Evolutionary conservation across 2,113 vertebrate species (phyloP).

Genomic region (Xenopus borealis): DNA sequence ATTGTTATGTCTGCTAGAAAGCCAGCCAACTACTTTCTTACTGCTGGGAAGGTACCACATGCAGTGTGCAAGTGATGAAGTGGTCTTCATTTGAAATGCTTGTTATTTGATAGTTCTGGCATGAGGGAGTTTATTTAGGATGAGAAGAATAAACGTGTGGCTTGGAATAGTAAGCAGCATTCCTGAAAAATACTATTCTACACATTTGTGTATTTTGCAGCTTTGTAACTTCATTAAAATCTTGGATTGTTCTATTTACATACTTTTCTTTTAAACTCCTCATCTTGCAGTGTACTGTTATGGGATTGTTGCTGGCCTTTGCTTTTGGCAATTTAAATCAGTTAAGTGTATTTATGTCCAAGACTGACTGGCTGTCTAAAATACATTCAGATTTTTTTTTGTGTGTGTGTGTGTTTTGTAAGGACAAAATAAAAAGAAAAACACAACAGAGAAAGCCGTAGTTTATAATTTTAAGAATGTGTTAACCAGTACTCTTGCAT

Average conservation of each 20-base stretch:
- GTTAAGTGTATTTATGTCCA: conserved; percentile 20
- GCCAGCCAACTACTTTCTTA: background rate
- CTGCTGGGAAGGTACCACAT: background rate
- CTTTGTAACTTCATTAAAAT: conserved; percentile 58
- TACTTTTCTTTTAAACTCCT: conserved; percentile 59
- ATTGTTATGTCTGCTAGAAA: background rate
- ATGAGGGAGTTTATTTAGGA: conserved; percentile 70
- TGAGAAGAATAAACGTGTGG: conserved; percentile 62
- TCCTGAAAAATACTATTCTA: conserved; percentile 56
- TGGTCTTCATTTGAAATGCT: background rate
- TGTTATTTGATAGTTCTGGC: conserved; percentile 46
- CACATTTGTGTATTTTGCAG: conserved; percentile 53
- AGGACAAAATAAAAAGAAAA: conserved; percentile 24
- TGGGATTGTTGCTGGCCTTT: background rate
- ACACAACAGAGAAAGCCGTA: conserved; percentile 31
- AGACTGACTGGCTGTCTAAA: background rate
- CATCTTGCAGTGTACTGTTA: conserved; percentile 62
- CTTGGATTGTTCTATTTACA: conserved; percentile 67
- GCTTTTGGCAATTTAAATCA: background rate
- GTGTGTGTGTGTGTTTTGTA: background rate
- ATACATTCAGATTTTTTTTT: conserved; percentile 29
- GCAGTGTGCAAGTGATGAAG: background rate
- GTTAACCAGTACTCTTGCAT: background rate
- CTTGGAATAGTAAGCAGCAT: conserved; percentile 63
- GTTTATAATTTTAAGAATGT: conserved; percentile 2